A percentile compares a stretch with the other conserved stretches of the same genome.
phyloP scores from a whole-genome alignment of 2,113 vertebrate genomes.

The Pogonocichla stellata region DNA sequence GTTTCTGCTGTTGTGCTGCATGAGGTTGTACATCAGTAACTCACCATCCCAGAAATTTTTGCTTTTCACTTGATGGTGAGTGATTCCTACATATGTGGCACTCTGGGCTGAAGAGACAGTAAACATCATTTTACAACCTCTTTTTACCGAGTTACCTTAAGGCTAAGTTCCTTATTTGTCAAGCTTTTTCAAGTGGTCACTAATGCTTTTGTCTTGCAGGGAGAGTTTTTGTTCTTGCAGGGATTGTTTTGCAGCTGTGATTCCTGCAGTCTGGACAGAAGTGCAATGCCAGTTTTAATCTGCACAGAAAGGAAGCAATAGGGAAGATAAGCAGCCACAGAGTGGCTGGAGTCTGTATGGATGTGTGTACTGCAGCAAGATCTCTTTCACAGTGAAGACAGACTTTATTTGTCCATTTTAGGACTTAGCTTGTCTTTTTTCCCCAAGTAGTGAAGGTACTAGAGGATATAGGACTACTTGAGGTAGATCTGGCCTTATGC shows the following conservation, averaged over 20 bases:
- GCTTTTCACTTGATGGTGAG: not conserved
- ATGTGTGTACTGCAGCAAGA: not conserved
- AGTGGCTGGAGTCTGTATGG: not conserved
- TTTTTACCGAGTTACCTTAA: not conserved
- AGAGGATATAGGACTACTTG: not conserved
- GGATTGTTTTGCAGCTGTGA: not conserved
- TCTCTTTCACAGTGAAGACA: not conserved
- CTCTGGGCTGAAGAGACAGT: not conserved
- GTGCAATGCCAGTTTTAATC: not conserved
- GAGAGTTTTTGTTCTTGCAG: not conserved
- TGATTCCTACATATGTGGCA: not conserved
- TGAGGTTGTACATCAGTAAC: not conserved
- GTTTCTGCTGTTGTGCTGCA: not conserved
- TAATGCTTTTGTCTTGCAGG: not conserved
- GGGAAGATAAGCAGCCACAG: accelerated
- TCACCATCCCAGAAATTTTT: not conserved
- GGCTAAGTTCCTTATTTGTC: not conserved
- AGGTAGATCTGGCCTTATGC: not conserved
- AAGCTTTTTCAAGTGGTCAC: not conserved
- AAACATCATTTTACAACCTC: not conserved
- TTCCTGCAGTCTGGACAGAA: not conserved
- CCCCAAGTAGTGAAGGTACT: not conserved
- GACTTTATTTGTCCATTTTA: not conserved
- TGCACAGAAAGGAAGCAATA: not conserved
- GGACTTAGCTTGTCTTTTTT: not conserved